Percentiles rank a stretch among this genome's conserved stretches.
Conservation (phyloP, 2,888 invertebrate genomes). For the Hecatera dysodea region DNA sequence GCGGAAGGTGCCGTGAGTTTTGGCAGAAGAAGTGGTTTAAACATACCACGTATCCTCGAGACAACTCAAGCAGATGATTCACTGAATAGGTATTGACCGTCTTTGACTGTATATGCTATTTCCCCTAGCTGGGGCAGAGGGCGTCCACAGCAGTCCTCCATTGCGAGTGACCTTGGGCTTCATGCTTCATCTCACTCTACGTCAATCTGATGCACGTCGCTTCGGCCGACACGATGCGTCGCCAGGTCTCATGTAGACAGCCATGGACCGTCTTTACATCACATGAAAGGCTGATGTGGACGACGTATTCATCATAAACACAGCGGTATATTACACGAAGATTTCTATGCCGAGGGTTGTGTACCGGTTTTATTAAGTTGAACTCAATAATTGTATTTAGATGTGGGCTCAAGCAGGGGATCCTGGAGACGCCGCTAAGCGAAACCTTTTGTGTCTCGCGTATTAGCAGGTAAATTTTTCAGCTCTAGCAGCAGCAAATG, state of each 20-base stretch:
- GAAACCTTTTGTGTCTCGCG: neutral
- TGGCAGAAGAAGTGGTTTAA: neutral
- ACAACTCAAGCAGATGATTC: neutral
- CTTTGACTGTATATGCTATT: too few species aligned
- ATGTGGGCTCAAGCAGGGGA: neutral
- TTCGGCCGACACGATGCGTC: too few species aligned
- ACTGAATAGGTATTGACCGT: neutral
- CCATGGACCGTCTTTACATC: neutral
- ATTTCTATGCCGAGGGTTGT: neutral
- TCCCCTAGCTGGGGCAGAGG: too few species aligned
- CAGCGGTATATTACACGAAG: neutral
- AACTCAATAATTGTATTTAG: neutral
- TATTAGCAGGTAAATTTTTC: neutral
- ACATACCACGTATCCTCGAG: neutral
- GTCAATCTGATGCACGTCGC: too few species aligned
- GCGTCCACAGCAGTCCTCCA: too few species aligned
- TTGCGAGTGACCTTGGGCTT: too few species aligned
- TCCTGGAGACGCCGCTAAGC: neutral
- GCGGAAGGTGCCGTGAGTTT: neutral
- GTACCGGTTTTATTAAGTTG: neutral
- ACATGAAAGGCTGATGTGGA: neutral
- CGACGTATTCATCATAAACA: too few species aligned
- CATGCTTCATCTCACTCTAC: too few species aligned
- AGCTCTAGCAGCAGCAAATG: neutral
- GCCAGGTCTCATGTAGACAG: too few species aligned